Evolutionary conservation across 2,113 vertebrate species (phyloP), one percentile per base, ranked within the genome.

Genomic region (Percopsis transmontana): DNA sequence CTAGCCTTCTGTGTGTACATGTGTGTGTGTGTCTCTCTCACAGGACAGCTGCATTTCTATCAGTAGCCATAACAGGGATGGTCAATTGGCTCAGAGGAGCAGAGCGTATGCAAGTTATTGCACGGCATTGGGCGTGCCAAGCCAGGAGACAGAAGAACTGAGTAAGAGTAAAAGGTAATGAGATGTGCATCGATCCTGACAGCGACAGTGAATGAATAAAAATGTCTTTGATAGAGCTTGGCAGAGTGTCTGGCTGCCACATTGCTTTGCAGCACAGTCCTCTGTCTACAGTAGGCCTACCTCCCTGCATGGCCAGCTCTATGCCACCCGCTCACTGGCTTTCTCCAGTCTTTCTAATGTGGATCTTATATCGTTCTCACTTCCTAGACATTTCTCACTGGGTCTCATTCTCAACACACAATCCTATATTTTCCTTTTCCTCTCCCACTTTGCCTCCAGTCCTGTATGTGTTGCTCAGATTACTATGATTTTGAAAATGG

Each of bases 221-320:
- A 59, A 42, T 20, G 40, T 68, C 38, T 79, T 68, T 45, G 53
- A 16, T 65, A 58, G 53, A 15, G 44, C 41, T 51, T 52, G 6
- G 39, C 54, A 27, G 58, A 15, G 52, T 53, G 54, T 39, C 20
- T 20, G 27, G 52, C 59, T 69, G 60, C 58, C 47, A 18, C 66
- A 70, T 66, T 66, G 63, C 65, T 72, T 74, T 72, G 72, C 58
- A 68, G 85, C 70, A 89, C 64, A 79, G 67, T 70, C 68, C 44
- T 52, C 41, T 60, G 72, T 45, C 67, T 83, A 52, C 65, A 58
- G 40, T 54, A 76, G 70, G 54, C 73, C 67, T 81, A 40, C 70
- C 79, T 80, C 83, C 47, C 62, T 78, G 68, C 50, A 52, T 67
- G 58, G 21, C n/a, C n/a, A n/a, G n/a, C n/a, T n/a, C n/a, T n/a